Conservation (phyloP, 2,113 vertebrate species). For the Saiga tatarica region DNA sequence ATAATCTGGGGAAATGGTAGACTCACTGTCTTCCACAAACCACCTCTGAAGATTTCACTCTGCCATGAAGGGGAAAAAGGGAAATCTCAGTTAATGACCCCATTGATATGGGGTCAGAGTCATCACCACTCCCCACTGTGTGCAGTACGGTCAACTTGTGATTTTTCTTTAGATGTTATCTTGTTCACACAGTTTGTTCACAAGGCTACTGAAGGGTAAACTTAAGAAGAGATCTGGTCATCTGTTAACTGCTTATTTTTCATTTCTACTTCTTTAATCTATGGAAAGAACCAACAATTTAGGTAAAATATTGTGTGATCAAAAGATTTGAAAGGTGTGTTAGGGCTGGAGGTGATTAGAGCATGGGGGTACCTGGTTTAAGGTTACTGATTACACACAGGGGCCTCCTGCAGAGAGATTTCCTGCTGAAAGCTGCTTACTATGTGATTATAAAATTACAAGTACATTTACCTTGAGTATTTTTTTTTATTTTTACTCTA, state of each 20-base stretch:
- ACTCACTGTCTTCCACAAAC: background rate
- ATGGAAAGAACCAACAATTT: background rate
- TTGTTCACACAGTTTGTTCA: background rate
- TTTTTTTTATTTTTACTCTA: background rate
- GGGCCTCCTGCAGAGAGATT: background rate
- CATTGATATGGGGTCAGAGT: background rate
- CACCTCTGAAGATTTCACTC: background rate
- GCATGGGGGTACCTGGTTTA: background rate
- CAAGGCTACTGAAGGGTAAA: background rate
- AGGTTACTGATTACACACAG: background rate
- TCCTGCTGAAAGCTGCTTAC: background rate
- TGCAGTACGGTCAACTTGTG: background rate
- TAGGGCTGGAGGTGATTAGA: background rate
- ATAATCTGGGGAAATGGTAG: background rate
- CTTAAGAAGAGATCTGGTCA: background rate
- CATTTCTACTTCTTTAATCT: background rate
- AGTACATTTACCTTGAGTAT: background rate
- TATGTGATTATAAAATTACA: background rate
- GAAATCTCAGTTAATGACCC: background rate
- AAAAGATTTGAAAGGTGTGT: background rate
- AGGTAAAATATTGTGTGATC: background rate
- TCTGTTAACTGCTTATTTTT: background rate
- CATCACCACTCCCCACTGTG: background rate
- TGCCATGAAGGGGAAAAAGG: background rate
- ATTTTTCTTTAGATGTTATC: background rate